Evolutionary conservation across 2,113 vertebrate species (phyloP).

Genomic region (Raja brachyura): DNA sequence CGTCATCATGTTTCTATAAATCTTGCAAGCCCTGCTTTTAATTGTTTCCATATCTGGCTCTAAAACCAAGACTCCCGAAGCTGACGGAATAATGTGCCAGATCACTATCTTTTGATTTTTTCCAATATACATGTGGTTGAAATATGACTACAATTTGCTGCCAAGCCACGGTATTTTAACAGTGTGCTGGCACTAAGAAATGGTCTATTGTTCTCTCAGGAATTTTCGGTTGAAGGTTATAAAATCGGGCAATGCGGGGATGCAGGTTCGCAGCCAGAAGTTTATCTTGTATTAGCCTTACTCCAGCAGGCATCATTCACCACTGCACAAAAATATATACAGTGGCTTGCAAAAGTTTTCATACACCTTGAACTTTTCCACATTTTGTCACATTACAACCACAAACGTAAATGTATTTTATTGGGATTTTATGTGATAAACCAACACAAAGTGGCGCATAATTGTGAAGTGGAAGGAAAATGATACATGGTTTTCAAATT

Average conservation of each 20-base stretch:
- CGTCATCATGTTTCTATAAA: conserved; percentile 35
- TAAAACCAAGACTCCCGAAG: conserved; percentile 34
- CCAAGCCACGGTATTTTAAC: conserved; percentile 35
- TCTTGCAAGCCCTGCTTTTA: conserved; percentile 30
- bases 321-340: background rate
- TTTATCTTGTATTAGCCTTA: background rate
- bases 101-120: conserved; percentile 34
- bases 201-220: conserved; percentile 9
- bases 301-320: background rate
- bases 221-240: background rate
- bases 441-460: too few species aligned
- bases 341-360: too few species aligned
- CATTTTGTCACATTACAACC: too few species aligned
- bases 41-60: conserved; percentile 36
- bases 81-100: conserved; percentile 33
- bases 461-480: too few species aligned
- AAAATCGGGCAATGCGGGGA: background rate
- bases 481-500: too few species aligned
- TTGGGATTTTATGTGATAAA: too few species aligned
- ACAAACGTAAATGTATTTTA: too few species aligned
- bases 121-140: conserved; percentile 37
- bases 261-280: background rate
- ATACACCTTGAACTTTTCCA: too few species aligned
- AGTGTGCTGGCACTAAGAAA: conserved; percentile 25
- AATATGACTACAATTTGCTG: conserved; percentile 33